These are phyloP conservation scores for Timandra comae DNA, from an alignment of 2,888 invertebrate species.

Conservation along the genomic window DNA sequence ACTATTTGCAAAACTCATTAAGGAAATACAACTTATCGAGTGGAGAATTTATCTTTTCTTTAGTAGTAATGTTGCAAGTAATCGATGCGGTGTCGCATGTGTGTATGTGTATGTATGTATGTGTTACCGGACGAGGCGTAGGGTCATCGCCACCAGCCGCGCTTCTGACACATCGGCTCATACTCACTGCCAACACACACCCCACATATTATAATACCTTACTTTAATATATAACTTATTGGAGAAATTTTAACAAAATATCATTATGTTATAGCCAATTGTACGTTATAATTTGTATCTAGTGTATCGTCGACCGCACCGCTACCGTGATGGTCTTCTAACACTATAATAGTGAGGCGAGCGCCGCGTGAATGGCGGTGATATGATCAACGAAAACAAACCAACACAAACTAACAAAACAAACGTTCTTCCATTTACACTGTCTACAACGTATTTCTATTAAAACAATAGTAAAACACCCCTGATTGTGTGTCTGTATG, in stretches of 20 bases:
- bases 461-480: not conserved
- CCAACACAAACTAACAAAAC: constrained; percentile 12
- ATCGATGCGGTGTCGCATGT: no score
- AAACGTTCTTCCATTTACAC: no score
- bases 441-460: no score
- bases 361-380: constrained; percentile 21
- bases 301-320: no score
- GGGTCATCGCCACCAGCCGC: constrained; percentile 59
- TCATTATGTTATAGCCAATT: no score
- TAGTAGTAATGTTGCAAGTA: no score
- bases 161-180: constrained; percentile 53
- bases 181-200: constrained; percentile 54
- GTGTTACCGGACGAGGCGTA: constrained; percentile 50
- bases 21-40: no score
- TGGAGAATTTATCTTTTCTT: no score
- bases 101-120: not conserved
- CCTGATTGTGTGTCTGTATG: not conserved
- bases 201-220: constrained; percentile 10
- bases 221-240: not conserved
- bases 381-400: constrained; percentile 23
- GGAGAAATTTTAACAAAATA: no score
- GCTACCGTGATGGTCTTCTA: no score
- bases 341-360: no score
- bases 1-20: constrained; percentile 1
- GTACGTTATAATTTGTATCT: no score